A percentile compares a stretch with the other conserved stretches of the same genome.
These are phyloP conservation scores for Auanema freiburgensis DNA, from an alignment of 2,888 invertebrate genomes.

Conservation along the genomic window DNA sequence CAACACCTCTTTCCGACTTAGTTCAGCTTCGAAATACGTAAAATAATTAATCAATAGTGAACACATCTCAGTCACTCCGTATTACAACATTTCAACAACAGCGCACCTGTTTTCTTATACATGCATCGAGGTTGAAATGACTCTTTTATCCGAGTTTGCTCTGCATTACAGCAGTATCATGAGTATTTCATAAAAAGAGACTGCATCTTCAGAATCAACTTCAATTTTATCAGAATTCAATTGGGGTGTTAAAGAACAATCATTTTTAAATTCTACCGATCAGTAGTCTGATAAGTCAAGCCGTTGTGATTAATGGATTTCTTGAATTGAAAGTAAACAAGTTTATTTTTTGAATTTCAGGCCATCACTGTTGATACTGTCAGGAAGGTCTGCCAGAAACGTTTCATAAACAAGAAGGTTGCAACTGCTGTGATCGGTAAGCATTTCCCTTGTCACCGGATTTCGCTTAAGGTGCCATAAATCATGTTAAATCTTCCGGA, in stretches of 20 bases:
- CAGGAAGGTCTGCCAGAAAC: conserved; percentile 40
- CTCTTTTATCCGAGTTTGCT: too few relatives aligned
- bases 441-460: conserved; percentile 7
- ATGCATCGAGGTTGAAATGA: too few relatives aligned
- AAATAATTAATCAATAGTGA: conserved; percentile 16
- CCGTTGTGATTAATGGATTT: neutral
- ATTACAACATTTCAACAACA: conserved; percentile 19
- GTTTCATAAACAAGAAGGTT: conserved; percentile 44
- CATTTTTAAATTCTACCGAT: too few relatives aligned
- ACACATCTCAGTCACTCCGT: conserved; percentile 8
- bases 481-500: too few relatives aligned
- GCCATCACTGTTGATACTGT: conserved; percentile 50
- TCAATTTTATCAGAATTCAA: too few relatives aligned
- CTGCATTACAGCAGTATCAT: too few relatives aligned
- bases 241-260: too few relatives aligned
- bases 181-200: too few relatives aligned
- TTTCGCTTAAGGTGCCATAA: neutral
- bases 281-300: too few relatives aligned
- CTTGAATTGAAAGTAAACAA: neutral
- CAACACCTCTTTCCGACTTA: neutral
- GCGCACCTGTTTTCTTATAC: conserved; percentile 14
- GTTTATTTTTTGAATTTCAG: conserved; percentile 28
- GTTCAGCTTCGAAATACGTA: neutral
- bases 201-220: too few relatives aligned
- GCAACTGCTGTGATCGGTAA: conserved; percentile 53